phyloP scores from a whole-genome alignment of 2,113 vertebrate genomes.

The Melanostigma gelatinosum region DNA sequence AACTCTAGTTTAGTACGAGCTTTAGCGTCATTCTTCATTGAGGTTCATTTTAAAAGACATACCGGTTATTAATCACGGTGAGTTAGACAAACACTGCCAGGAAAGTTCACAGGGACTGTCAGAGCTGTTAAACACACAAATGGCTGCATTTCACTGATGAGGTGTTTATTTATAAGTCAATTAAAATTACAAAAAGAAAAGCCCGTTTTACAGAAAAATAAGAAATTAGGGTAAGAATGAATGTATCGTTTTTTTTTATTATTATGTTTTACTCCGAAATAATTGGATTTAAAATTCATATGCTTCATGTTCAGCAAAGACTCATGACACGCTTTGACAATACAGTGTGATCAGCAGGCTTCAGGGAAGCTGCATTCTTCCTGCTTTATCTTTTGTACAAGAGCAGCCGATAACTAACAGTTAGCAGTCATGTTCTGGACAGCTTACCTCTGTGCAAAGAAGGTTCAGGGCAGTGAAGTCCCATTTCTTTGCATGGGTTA shows the following conservation, averaged over 20 bases:
- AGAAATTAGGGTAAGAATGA: not conserved
- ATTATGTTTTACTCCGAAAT: not conserved
- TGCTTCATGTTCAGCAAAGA: not conserved
- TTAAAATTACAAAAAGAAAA: not conserved
- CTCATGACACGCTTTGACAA: not conserved
- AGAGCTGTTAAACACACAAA: not conserved
- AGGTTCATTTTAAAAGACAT: slow-evolving; percentile 17
- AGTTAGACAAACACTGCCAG: slow-evolving; percentile 1
- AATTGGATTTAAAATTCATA: not conserved
- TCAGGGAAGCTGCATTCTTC: not conserved
- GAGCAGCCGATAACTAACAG: not conserved
- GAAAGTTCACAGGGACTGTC: slow-evolving; percentile 2
- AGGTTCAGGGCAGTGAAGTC: slow-evolving; percentile 93
- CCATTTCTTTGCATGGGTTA: slow-evolving; percentile 93
- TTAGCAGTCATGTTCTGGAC: not conserved
- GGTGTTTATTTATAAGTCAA: not conserved
- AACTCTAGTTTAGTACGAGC: slow-evolving; percentile 13
- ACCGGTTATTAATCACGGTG: slow-evolving; percentile 24
- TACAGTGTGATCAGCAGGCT: not conserved
- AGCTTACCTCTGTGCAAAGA: slow-evolving; percentile 92
- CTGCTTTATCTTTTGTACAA: not conserved
- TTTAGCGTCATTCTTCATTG: slow-evolving; percentile 26
- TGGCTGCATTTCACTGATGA: slow-evolving; percentile 5
- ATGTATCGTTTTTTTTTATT: not conserved
- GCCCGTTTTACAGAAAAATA: not conserved